Conservation (phyloP, 2,113 vertebrate species). For the Phalacrocorax brasilianus region DNA sequence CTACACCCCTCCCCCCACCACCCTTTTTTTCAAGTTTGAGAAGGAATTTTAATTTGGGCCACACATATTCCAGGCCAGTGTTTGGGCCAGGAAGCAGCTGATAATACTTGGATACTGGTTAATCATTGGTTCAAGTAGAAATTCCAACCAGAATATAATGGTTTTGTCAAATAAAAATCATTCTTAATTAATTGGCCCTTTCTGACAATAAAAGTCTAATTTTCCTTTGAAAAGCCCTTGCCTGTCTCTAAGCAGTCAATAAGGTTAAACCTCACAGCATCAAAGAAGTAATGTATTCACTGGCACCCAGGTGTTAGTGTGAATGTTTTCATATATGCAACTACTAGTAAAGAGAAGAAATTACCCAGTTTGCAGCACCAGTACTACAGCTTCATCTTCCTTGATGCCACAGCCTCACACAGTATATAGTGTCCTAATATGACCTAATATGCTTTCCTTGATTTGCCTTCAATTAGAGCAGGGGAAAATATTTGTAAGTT, state of each 20-base stretch:
- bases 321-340: neutral
- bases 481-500: neutral
- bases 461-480: neutral
- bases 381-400: neutral
- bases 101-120: neutral
- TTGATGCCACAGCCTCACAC: neutral
- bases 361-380: neutral
- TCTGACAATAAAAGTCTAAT: neutral
- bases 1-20: rapidly evolving
- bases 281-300: neutral
- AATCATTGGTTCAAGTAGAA: neutral
- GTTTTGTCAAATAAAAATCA: neutral
- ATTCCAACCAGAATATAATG: neutral
- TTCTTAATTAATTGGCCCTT: neutral
- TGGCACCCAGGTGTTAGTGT: neutral
- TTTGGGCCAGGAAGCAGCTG: neutral
- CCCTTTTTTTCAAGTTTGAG: neutral
- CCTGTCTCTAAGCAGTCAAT: neutral
- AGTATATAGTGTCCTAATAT: neutral
- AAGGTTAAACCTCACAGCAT: neutral
- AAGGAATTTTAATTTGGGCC: neutral
- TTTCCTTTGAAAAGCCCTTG: neutral
- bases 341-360: neutral
- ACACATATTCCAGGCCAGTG: neutral
- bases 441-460: neutral